phyloP scores from a whole-genome alignment of 2,888 invertebrate genomes.

The Ectemnius continuus region DNA sequence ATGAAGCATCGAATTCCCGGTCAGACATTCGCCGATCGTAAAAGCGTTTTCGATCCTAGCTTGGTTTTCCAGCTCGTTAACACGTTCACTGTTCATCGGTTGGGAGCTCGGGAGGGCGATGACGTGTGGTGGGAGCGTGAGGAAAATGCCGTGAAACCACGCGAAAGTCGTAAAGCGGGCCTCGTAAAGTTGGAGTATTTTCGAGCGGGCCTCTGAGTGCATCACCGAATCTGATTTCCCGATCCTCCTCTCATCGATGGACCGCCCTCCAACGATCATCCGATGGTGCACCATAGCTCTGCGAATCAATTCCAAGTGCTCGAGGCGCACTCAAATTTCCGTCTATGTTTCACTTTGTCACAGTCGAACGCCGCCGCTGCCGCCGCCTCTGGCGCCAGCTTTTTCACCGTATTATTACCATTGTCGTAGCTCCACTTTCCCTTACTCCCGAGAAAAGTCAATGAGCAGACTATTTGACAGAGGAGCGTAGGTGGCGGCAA shows the following conservation, averaged over 20 bases:
- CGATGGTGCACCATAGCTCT: slow-evolving; percentile 8
- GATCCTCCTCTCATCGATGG: slow-evolving; percentile 12
- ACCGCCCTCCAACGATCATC: slow-evolving; percentile 9
- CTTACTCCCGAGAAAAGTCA: no score
- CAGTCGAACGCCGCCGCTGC: no score
- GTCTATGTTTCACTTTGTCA: no score
- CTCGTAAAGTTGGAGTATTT: slow-evolving; percentile 37
- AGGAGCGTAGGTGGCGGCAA: neutral
- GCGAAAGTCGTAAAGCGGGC: slow-evolving; percentile 36
- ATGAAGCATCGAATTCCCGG: neutral
- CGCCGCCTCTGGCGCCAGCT: no score
- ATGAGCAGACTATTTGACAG: no score
- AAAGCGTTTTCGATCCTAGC: slow-evolving; percentile 19
- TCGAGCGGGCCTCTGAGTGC: slow-evolving; percentile 14
- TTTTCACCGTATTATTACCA: no score
- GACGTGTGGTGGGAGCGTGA: slow-evolving; percentile 36
- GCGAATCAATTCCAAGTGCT: slow-evolving; percentile 14
- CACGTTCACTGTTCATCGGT: slow-evolving; percentile 19
- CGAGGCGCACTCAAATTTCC: no score
- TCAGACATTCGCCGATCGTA: slow-evolving; percentile 8
- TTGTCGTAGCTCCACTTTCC: no score
- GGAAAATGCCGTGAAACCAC: slow-evolving; percentile 34
- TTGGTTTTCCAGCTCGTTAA: slow-evolving; percentile 34
- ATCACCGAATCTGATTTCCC: slow-evolving; percentile 17
- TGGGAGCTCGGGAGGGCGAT: neutral